Percentiles rank a stretch among this genome's conserved stretches.
phyloP scores from a whole-genome alignment of 53 echinoderm and acorn worm genomes.

The Antedon mediterranea region DNA sequence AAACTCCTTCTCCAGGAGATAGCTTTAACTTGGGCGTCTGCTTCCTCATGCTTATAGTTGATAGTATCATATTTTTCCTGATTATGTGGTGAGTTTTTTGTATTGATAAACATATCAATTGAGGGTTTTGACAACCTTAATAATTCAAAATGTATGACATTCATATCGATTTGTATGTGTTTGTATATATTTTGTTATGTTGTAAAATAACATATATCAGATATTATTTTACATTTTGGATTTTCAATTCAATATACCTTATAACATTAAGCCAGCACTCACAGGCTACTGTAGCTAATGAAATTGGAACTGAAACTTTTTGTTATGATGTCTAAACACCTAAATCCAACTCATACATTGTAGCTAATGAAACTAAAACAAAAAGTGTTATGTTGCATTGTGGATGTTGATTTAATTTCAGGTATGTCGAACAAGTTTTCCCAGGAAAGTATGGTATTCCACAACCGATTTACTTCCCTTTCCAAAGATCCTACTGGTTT shows the following conservation, averaged over 20 bases:
- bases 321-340: background rate
- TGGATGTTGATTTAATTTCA: conserved; percentile 8
- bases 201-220: too few relatives aligned
- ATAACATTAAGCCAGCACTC: too few relatives aligned
- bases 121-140: too few relatives aligned
- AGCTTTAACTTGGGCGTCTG: conserved; percentile 56
- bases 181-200: too few relatives aligned
- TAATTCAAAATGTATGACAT: too few relatives aligned
- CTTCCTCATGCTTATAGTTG: conserved; percentile 53
- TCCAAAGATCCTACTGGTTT: conserved; percentile 80
- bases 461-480: conserved; percentile 70
- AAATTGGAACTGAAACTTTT: too few relatives aligned
- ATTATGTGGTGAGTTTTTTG: conserved; percentile 76
- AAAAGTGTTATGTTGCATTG: background rate
- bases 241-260: too few relatives aligned
- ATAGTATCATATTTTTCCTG: conserved; percentile 44
- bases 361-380: background rate
- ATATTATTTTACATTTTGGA: too few relatives aligned
- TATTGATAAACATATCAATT: too few relatives aligned
- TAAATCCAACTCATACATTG: background rate
- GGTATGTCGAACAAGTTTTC: conserved; percentile 82
- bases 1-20: conserved; percentile 59
- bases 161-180: too few relatives aligned
- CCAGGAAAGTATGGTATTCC: conserved; percentile 87
- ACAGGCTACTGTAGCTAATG: too few relatives aligned